Evolutionary conservation across 1,140 invertebrate genomes (phyloP).

Genomic region (Samia ricini): DNA sequence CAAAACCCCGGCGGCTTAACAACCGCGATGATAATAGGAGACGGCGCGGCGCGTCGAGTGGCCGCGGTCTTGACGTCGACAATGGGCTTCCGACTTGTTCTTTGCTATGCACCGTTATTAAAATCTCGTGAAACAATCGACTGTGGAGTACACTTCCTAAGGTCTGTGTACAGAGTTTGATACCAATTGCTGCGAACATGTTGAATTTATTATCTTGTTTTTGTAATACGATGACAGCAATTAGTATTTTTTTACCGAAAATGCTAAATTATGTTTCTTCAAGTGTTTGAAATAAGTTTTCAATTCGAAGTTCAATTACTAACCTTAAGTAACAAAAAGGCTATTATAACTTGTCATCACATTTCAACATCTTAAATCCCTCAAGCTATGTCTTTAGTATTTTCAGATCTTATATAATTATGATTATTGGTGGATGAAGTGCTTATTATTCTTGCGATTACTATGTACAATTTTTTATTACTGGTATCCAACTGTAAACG

Average conservation of each 20-base stretch:
- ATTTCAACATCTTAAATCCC: too few relatives aligned
- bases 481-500: conserved; percentile 34
- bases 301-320: too few relatives aligned
- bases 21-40: conserved; percentile 8
- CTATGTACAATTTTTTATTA: not conserved
- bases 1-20: not conserved
- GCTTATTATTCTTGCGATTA: too few relatives aligned
- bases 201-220: not conserved
- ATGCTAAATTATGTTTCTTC: too few relatives aligned
- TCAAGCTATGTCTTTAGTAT: too few relatives aligned
- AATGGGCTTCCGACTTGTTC: conserved; percentile 67
- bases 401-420: too few relatives aligned
- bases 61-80: conserved; percentile 64
- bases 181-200: conserved; percentile 1
- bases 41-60: conserved; percentile 30
- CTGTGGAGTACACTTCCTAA: conserved; percentile 72
- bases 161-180: conserved; percentile 36
- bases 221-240: not conserved
- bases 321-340: too few relatives aligned
- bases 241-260: not conserved
- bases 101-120: conserved; percentile 77
- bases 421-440: too few relatives aligned
- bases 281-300: too few relatives aligned
- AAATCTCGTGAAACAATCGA: conserved; percentile 77
- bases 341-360: too few relatives aligned